phyloP scores from a whole-genome alignment of 1,140 invertebrate genomes.

The Heliconius hermathena region DNA sequence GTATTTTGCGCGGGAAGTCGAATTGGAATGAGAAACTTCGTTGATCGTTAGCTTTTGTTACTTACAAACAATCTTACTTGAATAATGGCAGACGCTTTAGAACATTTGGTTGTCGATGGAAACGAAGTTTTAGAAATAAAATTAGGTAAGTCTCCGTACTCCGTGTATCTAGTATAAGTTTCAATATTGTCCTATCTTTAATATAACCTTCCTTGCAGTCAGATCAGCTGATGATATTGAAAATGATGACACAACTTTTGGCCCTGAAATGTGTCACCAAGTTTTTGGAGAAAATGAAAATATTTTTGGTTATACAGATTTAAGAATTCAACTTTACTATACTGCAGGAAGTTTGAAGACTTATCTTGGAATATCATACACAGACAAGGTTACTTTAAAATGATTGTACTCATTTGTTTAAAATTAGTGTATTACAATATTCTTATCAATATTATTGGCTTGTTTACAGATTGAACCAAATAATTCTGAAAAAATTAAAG shows the following conservation, averaged over 20 bases:
- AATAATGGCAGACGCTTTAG: conserved; percentile 80
- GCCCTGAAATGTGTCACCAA: conserved; percentile 96
- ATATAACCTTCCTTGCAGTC: conserved; percentile 80
- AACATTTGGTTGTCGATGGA: conserved; percentile 85
- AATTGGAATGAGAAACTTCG: conserved; percentile 45
- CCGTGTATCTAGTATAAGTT: not conserved
- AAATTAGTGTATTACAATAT: not conserved
- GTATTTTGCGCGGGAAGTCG: conserved; percentile 70
- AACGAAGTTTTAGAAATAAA: conserved; percentile 91
- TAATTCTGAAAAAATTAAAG: conserved; percentile 83
- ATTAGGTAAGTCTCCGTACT: conserved; percentile 83
- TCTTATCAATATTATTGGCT: not conserved
- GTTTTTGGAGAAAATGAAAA: conserved; percentile 96
- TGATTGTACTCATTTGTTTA: not conserved
- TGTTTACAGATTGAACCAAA: conserved; percentile 75
- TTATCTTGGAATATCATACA: conserved; percentile 75
- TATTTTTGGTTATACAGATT: conserved; percentile 95
- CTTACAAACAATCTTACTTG: conserved; percentile 35
- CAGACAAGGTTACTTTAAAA: conserved; percentile 66
- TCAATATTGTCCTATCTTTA: not conserved
- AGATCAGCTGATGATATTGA: conserved; percentile 86
- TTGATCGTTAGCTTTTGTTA: conserved; percentile 30
- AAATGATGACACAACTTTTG: conserved; percentile 87
- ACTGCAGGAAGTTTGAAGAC: conserved; percentile 88
- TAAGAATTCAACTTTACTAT: conserved; percentile 91